A percentile compares a stretch with the other conserved stretches of the same genome.
phyloP scores from a whole-genome alignment of 2,888 invertebrate species.

The Rapana venosa region DNA sequence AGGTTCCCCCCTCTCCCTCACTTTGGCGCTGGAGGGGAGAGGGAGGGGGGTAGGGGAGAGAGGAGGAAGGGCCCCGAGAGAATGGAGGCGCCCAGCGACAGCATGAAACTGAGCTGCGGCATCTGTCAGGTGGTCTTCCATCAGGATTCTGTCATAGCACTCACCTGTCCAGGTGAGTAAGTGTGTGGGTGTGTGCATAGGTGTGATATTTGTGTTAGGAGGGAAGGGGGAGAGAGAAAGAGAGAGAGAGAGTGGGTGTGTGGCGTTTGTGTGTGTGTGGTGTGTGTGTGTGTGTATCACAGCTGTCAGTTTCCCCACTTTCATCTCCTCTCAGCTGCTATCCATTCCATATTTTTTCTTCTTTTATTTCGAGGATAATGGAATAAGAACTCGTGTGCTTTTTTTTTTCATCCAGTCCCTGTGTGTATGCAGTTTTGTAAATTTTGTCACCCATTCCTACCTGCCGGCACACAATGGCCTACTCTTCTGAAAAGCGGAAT shows the following conservation, averaged over 20 bases:
- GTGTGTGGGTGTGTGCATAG: background rate
- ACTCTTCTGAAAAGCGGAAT: no score
- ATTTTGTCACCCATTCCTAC: no score
- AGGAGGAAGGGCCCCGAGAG: background rate
- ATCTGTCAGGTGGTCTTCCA: background rate
- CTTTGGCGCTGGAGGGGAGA: background rate
- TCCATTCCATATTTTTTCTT: no score
- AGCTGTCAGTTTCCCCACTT: no score
- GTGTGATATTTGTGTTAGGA: background rate
- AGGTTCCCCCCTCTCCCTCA: background rate
- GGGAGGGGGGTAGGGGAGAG: background rate
- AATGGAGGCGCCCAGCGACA: background rate
- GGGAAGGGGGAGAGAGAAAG: no score
- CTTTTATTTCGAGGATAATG: no score
- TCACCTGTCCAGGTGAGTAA: background rate
- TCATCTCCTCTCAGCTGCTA: no score
- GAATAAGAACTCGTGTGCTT: no score
- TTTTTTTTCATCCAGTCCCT: no score
- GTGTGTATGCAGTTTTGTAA: no score
- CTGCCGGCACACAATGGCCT: no score
- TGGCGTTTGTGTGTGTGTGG: background rate
- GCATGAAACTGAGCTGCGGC: background rate
- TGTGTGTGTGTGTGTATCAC: background rate
- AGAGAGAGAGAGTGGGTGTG: background rate
- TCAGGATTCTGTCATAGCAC: background rate